phyloP scores from a whole-genome alignment of 2,888 invertebrate genomes.

The Drosophila robusta region DNA sequence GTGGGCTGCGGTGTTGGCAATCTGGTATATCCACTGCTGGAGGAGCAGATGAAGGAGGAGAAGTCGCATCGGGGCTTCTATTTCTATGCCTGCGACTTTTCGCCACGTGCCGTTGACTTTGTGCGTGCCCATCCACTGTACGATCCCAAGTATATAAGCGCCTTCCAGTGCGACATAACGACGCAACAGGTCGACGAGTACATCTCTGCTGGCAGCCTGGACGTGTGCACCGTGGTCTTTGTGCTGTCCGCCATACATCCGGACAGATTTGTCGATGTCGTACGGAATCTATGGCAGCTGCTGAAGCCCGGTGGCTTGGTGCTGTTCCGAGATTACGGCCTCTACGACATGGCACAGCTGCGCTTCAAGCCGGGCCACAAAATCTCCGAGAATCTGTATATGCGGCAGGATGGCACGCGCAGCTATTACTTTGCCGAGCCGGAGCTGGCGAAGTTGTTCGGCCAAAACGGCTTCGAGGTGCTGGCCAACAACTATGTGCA shows the following conservation, averaged over 20 bases:
- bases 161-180: constrained; percentile 95
- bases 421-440: constrained; percentile 93
- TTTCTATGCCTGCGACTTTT: constrained; percentile 96
- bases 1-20: constrained; percentile 99
- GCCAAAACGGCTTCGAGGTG: constrained; percentile 89
- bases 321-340: constrained; percentile 96
- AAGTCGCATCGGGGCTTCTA: constrained; percentile 86
- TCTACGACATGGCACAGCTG: constrained; percentile 98
- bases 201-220: constrained; percentile 86
- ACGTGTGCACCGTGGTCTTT: constrained; percentile 96
- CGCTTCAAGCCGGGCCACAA: constrained; percentile 97
- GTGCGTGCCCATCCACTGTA: constrained; percentile 90
- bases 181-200: constrained; percentile 87
- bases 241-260: constrained; percentile 98
- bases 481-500: constrained; percentile 91
- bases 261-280: constrained; percentile 89
- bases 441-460: constrained; percentile 89
- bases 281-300: constrained; percentile 88
- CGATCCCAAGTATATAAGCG: constrained; percentile 88
- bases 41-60: constrained; percentile 87
- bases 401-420: constrained; percentile 98
- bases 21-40: constrained; percentile 95
- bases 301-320: constrained; percentile 92
- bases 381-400: constrained; percentile 96
- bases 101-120: constrained; percentile 94